Evolutionary conservation across 1,140 invertebrate genomes (phyloP).

Genomic region (Sarcophaga bullata): DNA sequence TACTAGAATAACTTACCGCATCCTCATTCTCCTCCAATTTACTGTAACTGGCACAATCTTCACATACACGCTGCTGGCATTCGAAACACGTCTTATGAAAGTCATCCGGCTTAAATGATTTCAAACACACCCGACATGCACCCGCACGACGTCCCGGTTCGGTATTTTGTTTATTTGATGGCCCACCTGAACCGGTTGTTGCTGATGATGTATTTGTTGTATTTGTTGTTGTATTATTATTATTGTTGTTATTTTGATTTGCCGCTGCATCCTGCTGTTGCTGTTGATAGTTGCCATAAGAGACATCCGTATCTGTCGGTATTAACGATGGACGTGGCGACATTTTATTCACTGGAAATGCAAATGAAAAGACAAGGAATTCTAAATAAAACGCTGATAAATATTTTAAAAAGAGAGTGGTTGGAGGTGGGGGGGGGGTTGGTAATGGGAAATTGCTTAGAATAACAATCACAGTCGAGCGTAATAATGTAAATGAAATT

Average conservation of each 20-base stretch:
- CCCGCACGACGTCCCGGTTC: constrained; percentile 78
- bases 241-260: constrained; percentile 63
- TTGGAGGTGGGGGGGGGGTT: too few relatives aligned
- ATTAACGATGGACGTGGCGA: constrained; percentile 72
- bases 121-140: constrained; percentile 85
- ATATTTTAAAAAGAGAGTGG: constrained; percentile 16
- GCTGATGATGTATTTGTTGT: constrained; percentile 31
- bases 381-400: constrained; percentile 1
- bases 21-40: constrained; percentile 83
- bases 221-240: constrained; percentile 50
- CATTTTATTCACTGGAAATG: constrained; percentile 73
- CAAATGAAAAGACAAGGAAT: constrained; percentile 15
- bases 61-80: constrained; percentile 88
- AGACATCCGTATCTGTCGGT: constrained; percentile 62
- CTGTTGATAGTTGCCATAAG: constrained; percentile 52
- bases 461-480: neutral
- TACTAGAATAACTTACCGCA: constrained; percentile 69
- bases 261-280: constrained; percentile 50
- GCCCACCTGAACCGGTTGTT: constrained; percentile 39
- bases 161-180: constrained; percentile 69
- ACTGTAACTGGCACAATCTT: constrained; percentile 91
- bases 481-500: constrained; percentile 13
- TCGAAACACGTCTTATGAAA: constrained; percentile 85
- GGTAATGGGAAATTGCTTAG: constrained; percentile 14
- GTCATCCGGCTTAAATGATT: constrained; percentile 86